Conservation (phyloP, 1,140 invertebrate species). For the Colletes latitarsis region DNA sequence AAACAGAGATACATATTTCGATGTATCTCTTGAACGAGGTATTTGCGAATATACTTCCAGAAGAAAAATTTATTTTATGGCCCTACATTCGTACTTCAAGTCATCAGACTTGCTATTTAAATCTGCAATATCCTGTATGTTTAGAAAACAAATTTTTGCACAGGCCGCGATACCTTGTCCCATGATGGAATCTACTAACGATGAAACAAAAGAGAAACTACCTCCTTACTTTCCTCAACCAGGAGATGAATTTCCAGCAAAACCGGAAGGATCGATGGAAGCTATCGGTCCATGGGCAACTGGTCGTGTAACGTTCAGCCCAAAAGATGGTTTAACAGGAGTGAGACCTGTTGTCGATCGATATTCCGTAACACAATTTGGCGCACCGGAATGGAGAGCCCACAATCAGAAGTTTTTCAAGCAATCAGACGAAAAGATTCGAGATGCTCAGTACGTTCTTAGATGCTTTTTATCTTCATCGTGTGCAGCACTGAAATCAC, state of each 20-base stretch:
- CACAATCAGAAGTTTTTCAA: slow-evolving; percentile 60
- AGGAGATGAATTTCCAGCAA: slow-evolving; percentile 79
- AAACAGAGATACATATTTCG: too few species aligned
- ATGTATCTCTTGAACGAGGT: too few species aligned
- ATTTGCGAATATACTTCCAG: too few species aligned
- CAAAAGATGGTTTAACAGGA: slow-evolving; percentile 85
- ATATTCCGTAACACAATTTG: slow-evolving; percentile 87
- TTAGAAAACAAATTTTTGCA: background rate
- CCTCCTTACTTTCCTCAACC: slow-evolving; percentile 82
- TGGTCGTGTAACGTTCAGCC: slow-evolving; percentile 86
- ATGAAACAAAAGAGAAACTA: slow-evolving; percentile 50
- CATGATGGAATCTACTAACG: slow-evolving; percentile 34
- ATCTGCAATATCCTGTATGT: too few species aligned
- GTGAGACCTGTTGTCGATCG: slow-evolving; percentile 87
- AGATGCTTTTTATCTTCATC: background rate
- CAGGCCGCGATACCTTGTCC: slow-evolving; percentile 26
- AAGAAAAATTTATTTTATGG: too few species aligned
- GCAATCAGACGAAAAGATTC: slow-evolving; percentile 59
- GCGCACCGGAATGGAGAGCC: slow-evolving; percentile 82
- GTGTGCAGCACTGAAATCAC: background rate
- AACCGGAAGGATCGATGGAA: slow-evolving; percentile 76
- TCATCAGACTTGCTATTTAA: too few species aligned
- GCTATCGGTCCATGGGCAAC: slow-evolving; percentile 86
- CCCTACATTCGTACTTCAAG: too few species aligned
- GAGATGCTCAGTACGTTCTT: slow-evolving; percentile 56